These are phyloP conservation scores for Ceyx melanurus DNA, from an alignment of 2,113 vertebrate genomes.

Conservation along the genomic window DNA sequence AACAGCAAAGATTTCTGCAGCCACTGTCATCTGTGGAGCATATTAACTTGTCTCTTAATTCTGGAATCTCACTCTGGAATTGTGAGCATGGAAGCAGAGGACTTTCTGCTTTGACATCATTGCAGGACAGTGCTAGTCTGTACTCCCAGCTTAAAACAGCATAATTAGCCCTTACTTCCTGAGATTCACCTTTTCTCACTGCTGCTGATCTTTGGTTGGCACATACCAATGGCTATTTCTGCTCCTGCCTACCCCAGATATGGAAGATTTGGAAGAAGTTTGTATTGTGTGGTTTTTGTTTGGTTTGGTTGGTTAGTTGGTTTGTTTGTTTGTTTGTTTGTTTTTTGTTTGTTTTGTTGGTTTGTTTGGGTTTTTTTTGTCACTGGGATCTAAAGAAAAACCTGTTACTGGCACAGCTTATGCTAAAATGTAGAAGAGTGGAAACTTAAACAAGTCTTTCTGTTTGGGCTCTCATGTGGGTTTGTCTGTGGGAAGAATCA, in stretches of 20 bases:
- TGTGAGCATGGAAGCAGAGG: background rate
- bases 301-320: too few relatives aligned
- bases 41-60: background rate
- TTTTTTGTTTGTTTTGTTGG: too few relatives aligned
- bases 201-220: background rate
- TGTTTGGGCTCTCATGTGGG: background rate
- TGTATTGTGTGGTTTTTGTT: too few relatives aligned
- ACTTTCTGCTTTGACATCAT: background rate
- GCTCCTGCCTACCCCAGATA: background rate
- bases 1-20: conserved; percentile 6
- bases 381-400: background rate
- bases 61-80: background rate
- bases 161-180: background rate
- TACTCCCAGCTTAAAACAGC: background rate
- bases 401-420: background rate
- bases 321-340: too few relatives aligned
- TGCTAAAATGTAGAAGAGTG: background rate
- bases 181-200: background rate
- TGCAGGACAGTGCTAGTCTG: background rate
- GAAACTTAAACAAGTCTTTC: background rate
- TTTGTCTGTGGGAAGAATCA: conserved; percentile 1
- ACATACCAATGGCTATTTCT: background rate
- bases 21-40: background rate
- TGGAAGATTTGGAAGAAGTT: background rate
- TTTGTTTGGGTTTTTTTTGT: background rate